Conservation (phyloP, 2,113 vertebrate species). For the Tautogolabrus adspersus region DNA sequence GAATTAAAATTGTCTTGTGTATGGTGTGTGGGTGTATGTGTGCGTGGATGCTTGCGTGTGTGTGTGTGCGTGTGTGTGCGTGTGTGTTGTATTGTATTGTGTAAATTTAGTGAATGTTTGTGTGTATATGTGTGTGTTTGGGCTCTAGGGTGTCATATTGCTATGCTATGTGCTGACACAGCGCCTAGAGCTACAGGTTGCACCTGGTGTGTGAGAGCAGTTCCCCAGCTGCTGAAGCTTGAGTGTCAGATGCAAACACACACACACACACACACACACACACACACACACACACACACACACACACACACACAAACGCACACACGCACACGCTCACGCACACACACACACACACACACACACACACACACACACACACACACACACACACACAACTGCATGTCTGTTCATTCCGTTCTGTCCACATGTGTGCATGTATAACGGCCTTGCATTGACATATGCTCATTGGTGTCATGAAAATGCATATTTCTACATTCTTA, state of each 20-base stretch:
- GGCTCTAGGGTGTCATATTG: constrained; percentile 77
- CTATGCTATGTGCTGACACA: constrained; percentile 80
- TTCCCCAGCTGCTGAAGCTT: constrained; percentile 82
- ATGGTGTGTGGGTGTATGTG: not conserved
- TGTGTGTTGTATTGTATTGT: not conserved
- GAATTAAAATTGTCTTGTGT: not conserved
- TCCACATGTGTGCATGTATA: constrained; percentile 49
- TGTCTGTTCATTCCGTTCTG: constrained; percentile 65
- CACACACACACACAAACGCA: constrained; percentile 36
- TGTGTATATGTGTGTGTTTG: constrained; percentile 35
- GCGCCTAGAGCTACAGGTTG: constrained; percentile 77
- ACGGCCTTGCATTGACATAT: constrained; percentile 36
- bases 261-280: constrained; percentile 35
- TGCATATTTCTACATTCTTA: constrained; percentile 19
- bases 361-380: constrained; percentile 35
- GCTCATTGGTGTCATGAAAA: constrained; percentile 44
- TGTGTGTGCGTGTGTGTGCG: constrained; percentile 19
- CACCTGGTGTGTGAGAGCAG: constrained; percentile 82
- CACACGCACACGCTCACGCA: constrained; percentile 29
- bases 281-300: constrained; percentile 3
- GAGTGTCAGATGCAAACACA: constrained; percentile 67
- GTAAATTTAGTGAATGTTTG: constrained; percentile 21
- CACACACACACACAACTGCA: constrained; percentile 50
- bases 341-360: constrained; percentile 36
- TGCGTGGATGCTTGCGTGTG: constrained; percentile 31